Evolutionary conservation across 1,140 invertebrate species (phyloP), one percentile per base, ranked within the genome.

Genomic region (Panagrolaimus sp.): DNA sequence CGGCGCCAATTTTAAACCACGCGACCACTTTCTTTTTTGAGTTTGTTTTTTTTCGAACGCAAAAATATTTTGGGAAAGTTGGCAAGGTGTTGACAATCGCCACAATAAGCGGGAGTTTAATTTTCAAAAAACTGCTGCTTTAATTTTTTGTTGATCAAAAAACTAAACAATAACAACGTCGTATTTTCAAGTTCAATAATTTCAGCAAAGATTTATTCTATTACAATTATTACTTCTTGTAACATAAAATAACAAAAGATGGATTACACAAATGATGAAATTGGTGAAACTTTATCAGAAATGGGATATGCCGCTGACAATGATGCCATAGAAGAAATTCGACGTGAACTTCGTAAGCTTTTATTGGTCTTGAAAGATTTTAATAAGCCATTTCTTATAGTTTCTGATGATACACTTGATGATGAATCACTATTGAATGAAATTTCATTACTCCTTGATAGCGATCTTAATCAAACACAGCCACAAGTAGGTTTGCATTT

Each of bases 231-330:
- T 57, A 20, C 20, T 20, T 57, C 51, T 20, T n/a, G 51, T 16
- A 3, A 5, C 27, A 27, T 20, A 57, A n/a, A 0, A 11, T 57
- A 25, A 20, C 20, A 57, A 11, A 57, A n/a, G n/a, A 20, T 20
- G 51, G 51, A 57, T 57, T 57, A 57, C 38, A 64, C 63, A 7
- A 43, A 23, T 31, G 23, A 42, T 27, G 63, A 64, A 25, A 43
- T 64, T 31, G 23, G 43, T 14, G 63, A 64, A 44, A 31, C 44
- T 64, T 64, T 64, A 23, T n/a, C 23, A 25, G 63, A 64, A 16
- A 42, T 64, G 38, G 63, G 63, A 64, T 64, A 64, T 45, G 14
- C 16, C 8, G 63, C 44, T 4, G 44, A 46, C 14, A 31, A 9
- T n/a, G 63, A 64, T 64, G 63, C 38, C 5, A 20, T 64, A 4